phyloP scores from a whole-genome alignment of 2,888 invertebrate species.

The Tetragonula carbonaria region DNA sequence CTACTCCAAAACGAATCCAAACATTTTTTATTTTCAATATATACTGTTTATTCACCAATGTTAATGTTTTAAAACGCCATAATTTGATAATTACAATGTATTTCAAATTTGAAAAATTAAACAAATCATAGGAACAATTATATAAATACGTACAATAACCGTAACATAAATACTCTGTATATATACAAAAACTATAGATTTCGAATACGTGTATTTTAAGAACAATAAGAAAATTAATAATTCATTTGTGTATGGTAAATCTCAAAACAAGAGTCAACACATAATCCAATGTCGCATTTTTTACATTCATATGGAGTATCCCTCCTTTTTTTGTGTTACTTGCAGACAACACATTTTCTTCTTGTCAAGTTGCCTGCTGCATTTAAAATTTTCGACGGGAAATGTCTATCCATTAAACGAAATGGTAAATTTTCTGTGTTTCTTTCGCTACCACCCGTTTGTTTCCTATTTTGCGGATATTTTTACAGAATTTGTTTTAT shows the following conservation, averaged over 20 bases:
- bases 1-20: too few species aligned
- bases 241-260: slow-evolving; percentile 31
- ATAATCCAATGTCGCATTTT: slow-evolving; percentile 33
- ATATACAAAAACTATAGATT: too few species aligned
- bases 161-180: too few species aligned
- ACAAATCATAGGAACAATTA: too few species aligned
- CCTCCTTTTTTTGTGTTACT: not conserved
- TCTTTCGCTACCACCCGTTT: slow-evolving; percentile 32
- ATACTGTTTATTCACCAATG: too few species aligned
- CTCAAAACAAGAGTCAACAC: slow-evolving; percentile 27
- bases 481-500: slow-evolving; percentile 28
- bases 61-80: too few species aligned
- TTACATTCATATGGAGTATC: slow-evolving; percentile 24
- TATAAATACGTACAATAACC: too few species aligned
- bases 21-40: too few species aligned
- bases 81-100: too few species aligned
- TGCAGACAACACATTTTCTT: slow-evolving; percentile 29
- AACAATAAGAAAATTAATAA: slow-evolving; percentile 14
- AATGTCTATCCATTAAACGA: slow-evolving; percentile 15
- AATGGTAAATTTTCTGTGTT: slow-evolving; percentile 26
- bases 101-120: too few species aligned
- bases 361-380: not conserved
- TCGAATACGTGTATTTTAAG: too few species aligned
- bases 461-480: slow-evolving; percentile 27
- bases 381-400: slow-evolving; percentile 1